These are phyloP conservation scores for Cottoperca gobio DNA, from an alignment of 2,797 vertebrate species.

Conservation along the genomic window DNA sequence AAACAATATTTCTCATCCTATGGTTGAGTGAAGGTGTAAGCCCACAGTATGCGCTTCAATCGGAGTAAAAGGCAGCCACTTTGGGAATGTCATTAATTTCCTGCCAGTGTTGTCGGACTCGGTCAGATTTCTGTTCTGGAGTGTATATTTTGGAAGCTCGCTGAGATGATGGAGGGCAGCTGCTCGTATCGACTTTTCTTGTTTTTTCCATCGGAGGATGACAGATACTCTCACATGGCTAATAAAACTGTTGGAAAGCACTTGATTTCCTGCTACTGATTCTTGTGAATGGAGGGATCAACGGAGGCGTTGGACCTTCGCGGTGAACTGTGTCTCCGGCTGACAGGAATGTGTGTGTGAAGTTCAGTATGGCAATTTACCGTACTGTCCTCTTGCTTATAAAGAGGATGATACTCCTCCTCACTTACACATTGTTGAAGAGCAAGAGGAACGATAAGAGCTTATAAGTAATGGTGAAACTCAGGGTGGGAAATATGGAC, in stretches of 20 bases:
- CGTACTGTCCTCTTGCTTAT: background rate
- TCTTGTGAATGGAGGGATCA: conserved; percentile 43
- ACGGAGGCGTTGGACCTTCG: conserved; percentile 14
- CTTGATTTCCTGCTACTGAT: conserved; percentile 66
- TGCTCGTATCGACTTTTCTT: conserved; percentile 34
- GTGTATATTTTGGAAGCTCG: conserved; percentile 61
- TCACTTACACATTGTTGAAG: background rate
- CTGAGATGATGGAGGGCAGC: conserved; percentile 59
- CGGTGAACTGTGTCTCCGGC: conserved; percentile 19
- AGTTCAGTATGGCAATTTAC: background rate
- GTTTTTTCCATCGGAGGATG: conserved; percentile 52
- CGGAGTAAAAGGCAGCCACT: conserved; percentile 32
- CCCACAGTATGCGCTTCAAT: conserved; percentile 31
- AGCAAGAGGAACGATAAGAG: background rate
- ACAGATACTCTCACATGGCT: conserved; percentile 51
- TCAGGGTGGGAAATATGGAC: background rate
- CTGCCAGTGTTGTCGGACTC: conserved; percentile 51
- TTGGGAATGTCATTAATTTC: conserved; percentile 71
- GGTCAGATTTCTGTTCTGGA: conserved; percentile 50
- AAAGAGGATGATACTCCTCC: conserved; percentile 12
- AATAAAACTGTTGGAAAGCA: conserved; percentile 55
- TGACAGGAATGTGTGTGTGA: conserved; percentile 7
- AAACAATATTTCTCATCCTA: conserved; percentile 17
- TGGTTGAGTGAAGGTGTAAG: conserved; percentile 18
- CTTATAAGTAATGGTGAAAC: background rate